Evolutionary conservation across 2,797 vertebrate genomes (phyloP).

Genomic region (Ctenochaetus hawaiiensis): DNA sequence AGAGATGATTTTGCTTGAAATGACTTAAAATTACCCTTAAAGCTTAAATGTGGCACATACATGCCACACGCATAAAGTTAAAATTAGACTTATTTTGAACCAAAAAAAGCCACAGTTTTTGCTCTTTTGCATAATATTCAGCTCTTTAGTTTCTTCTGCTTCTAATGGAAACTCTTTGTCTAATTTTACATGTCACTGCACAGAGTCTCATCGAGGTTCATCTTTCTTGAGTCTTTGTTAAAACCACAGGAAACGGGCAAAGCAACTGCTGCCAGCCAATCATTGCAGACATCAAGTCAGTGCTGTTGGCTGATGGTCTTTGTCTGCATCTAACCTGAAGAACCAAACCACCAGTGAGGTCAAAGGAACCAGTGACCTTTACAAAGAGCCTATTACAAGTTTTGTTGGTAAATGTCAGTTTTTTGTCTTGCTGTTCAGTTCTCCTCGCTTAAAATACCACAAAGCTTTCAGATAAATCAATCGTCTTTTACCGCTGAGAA

Average conservation of each 20-base stretch:
- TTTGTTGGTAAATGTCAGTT: constrained; percentile 20
- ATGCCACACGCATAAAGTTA: neutral
- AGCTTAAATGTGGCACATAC: too few relatives aligned
- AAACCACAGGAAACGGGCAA: constrained; percentile 80
- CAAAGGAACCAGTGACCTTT: neutral
- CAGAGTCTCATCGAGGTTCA: constrained; percentile 48
- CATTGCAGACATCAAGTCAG: constrained; percentile 61
- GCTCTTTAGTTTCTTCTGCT: neutral
- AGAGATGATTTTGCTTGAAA: neutral
- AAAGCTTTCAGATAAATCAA: constrained; percentile 25
- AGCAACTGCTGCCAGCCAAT: constrained; percentile 69
- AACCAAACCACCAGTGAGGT: constrained; percentile 32
- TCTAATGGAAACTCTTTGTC: constrained; percentile 41
- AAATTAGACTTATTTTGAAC: neutral
- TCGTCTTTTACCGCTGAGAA: neutral
- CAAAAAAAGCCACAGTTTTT: neutral
- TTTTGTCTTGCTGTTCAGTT: neutral
- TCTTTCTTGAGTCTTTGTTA: constrained; percentile 48
- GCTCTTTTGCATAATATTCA: constrained; percentile 20
- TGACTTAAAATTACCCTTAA: neutral
- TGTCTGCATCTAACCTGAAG: constrained; percentile 16
- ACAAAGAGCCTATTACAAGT: neutral
- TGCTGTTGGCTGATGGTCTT: constrained; percentile 18
- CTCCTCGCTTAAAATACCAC: constrained; percentile 17
- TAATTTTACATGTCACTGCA: constrained; percentile 38